phyloP scores from a whole-genome alignment of 2,888 invertebrate species.

The Phrixothrix hirtus region DNA sequence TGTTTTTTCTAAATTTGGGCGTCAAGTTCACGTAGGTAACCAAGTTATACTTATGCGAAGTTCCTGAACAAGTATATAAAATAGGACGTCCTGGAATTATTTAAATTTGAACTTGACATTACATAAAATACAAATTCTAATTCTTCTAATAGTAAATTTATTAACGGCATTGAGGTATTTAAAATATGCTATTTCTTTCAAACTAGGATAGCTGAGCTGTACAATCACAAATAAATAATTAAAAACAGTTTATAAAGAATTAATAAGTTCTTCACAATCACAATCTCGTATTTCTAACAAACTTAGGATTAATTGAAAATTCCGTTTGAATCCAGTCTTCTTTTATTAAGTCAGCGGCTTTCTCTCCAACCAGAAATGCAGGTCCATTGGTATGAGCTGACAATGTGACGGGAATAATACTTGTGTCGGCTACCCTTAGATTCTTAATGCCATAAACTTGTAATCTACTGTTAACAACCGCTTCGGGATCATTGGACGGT shows the following conservation, averaged over 20 bases:
- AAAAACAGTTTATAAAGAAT: background rate
- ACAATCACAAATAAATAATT: too few species aligned
- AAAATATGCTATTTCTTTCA: too few species aligned
- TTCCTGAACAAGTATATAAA: too few species aligned
- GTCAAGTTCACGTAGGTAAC: too few species aligned
- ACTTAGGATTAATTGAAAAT: slow-evolving; percentile 12
- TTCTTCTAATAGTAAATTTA: too few species aligned
- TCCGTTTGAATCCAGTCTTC: slow-evolving; percentile 50
- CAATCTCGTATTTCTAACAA: background rate
- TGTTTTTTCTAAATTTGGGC: too few species aligned
- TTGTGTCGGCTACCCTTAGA: slow-evolving; percentile 61
- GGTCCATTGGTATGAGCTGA: slow-evolving; percentile 61
- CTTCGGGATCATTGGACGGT: slow-evolving; percentile 56
- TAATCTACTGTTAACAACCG: slow-evolving; percentile 62
- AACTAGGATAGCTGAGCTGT: too few species aligned
- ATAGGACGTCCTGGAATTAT: too few species aligned
- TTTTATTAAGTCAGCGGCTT: slow-evolving; percentile 60
- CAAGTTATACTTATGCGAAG: too few species aligned
- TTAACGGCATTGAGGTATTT: too few species aligned
- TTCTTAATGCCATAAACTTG: slow-evolving; percentile 59
- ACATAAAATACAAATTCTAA: too few species aligned
- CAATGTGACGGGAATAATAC: slow-evolving; percentile 60
- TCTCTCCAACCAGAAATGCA: slow-evolving; percentile 63
- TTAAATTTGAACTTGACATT: too few species aligned
- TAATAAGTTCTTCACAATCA: background rate